A percentile compares a stretch with the other conserved stretches of the same genome.
phyloP scores from a whole-genome alignment of 1,140 invertebrate species.

The Wiebesia pumilae region DNA sequence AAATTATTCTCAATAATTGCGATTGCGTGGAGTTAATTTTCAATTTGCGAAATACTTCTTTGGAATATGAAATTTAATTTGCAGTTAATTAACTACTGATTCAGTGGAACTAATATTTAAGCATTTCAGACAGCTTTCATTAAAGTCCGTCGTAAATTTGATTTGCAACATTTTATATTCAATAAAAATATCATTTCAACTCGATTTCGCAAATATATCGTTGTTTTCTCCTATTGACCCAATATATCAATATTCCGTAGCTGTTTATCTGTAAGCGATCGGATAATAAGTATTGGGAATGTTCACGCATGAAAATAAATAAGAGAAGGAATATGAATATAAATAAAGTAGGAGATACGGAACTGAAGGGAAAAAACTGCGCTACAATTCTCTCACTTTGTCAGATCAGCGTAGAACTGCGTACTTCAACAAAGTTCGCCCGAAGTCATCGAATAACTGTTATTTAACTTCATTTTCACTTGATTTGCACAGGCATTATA shows the following conservation, averaged over 20 bases:
- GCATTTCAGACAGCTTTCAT: constrained; percentile 8
- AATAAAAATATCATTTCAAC: constrained; percentile 8
- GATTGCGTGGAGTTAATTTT: not conserved
- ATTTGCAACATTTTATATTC: constrained; percentile 1
- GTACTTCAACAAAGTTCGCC: constrained; percentile 8
- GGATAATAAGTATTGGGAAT: constrained; percentile 5
- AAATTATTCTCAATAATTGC: not conserved
- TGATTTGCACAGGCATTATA: not conserved
- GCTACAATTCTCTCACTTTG: not conserved
- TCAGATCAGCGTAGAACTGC: not conserved
- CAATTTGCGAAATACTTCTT: not conserved
- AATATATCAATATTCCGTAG: constrained; percentile 16
- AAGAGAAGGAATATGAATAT: not conserved
- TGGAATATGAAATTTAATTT: not conserved
- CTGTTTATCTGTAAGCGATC: not conserved
- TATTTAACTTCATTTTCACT: constrained; percentile 42
- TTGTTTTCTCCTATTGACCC: constrained; percentile 10
- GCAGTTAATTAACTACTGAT: constrained; percentile 6
- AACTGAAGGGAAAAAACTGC: constrained; percentile 12
- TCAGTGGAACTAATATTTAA: not conserved
- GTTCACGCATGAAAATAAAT: not conserved
- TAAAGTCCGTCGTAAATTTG: constrained; percentile 9
- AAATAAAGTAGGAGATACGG: not conserved
- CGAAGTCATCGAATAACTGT: constrained; percentile 24
- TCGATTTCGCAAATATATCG: constrained; percentile 2